Evolutionary conservation across 2,888 invertebrate species (phyloP).

Genomic region (Drosophila rellima): DNA sequence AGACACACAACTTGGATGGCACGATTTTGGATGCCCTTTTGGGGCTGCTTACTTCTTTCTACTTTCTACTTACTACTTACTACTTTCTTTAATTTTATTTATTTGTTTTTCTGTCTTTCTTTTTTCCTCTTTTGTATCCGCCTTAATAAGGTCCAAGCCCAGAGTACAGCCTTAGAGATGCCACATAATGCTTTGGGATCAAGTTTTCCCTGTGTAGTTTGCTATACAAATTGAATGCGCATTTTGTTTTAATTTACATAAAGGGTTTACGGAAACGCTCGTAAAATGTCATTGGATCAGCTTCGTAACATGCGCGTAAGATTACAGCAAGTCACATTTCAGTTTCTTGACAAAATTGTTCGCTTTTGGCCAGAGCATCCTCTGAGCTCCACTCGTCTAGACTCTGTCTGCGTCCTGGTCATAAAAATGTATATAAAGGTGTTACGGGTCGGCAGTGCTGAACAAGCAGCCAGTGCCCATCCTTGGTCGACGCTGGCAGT

Average conservation of each 20-base stretch:
- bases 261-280: conserved; percentile 64
- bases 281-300: conserved; percentile 67
- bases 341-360: conserved; percentile 32
- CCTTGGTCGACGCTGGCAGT: conserved; percentile 49
- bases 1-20: conserved; percentile 10
- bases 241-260: conserved; percentile 74
- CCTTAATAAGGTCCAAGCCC: conserved; percentile 39
- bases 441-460: conserved; percentile 9
- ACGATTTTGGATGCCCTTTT: conserved; percentile 17
- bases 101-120: conserved; percentile 39
- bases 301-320: conserved; percentile 49
- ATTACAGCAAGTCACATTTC: conserved; percentile 60
- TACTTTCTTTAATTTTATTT: conserved; percentile 57
- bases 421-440: conserved; percentile 68
- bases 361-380: conserved; percentile 7
- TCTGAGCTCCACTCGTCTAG: conserved; percentile 45
- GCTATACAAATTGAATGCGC: conserved; percentile 58
- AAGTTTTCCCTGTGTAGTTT: conserved; percentile 33
- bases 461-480: conserved; percentile 15
- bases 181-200: conserved; percentile 44
- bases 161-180: too few species aligned
- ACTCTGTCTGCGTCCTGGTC: conserved; percentile 59
- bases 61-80: conserved; percentile 32
- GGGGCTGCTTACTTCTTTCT: conserved; percentile 30
- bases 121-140: neutral